Evolutionary conservation across 2,888 invertebrate species (phyloP).

Genomic region (Cephus pygmeus): DNA sequence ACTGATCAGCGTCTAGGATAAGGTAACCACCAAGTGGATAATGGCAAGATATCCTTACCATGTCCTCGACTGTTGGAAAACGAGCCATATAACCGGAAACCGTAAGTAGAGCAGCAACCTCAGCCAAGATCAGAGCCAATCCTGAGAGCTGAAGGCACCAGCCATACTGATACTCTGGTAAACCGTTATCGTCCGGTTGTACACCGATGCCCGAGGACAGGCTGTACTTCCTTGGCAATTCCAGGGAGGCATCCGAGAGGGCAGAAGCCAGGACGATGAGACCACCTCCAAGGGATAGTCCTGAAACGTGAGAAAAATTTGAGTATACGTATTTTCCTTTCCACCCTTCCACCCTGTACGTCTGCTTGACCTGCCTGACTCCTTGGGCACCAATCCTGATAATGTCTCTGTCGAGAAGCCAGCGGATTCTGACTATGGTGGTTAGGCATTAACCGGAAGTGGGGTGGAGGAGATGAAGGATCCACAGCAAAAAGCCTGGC

Average conservation of each 20-base stretch:
- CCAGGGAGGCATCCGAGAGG: slow-evolving; percentile 71
- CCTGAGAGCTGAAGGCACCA: slow-evolving; percentile 75
- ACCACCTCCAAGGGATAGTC: slow-evolving; percentile 72
- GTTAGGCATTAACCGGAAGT: background rate
- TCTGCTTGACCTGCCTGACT: background rate
- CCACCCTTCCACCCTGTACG: background rate
- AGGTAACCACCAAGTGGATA: background rate
- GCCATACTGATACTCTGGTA: slow-evolving; percentile 70
- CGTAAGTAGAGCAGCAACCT: slow-evolving; percentile 71
- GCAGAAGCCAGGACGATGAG: slow-evolving; percentile 73
- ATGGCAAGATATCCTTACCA: slow-evolving; percentile 63
- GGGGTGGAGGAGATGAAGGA: background rate
- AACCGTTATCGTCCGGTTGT: slow-evolving; percentile 50
- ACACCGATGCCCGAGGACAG: slow-evolving; percentile 47
- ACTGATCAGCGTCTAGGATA: background rate
- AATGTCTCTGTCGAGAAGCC: background rate
- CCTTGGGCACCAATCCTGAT: background rate
- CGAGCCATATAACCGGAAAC: slow-evolving; percentile 72
- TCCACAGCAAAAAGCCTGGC: slow-evolving; percentile 7
- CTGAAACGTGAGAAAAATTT: slow-evolving; percentile 61
- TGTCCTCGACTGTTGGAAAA: slow-evolving; percentile 72
- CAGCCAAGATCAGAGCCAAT: slow-evolving; percentile 71
- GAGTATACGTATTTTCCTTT: background rate
- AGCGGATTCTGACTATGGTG: background rate
- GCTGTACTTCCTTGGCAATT: slow-evolving; percentile 61